Evolutionary conservation across 2,888 invertebrate genomes (phyloP).

Genomic region (Tetropium fuscum): DNA sequence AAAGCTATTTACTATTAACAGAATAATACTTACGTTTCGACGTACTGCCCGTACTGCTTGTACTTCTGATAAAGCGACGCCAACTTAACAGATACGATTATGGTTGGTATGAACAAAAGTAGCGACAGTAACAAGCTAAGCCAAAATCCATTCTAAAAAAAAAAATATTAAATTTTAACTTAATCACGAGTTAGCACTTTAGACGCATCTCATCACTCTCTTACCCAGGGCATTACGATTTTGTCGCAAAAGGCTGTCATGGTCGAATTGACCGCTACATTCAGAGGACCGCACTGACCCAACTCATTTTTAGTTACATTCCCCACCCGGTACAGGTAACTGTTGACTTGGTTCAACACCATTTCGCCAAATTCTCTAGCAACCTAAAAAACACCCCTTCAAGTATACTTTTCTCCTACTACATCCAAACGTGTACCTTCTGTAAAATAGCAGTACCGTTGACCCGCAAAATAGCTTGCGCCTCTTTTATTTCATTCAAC

Average conservation of each 20-base stretch:
- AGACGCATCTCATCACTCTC: constrained; percentile 77
- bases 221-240: constrained; percentile 87
- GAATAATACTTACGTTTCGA: constrained; percentile 81
- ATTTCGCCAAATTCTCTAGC: constrained; percentile 75
- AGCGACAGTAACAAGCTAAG: constrained; percentile 87
- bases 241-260: constrained; percentile 83
- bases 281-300: constrained; percentile 86
- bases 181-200: constrained; percentile 69
- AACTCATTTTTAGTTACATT: constrained; percentile 71
- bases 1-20: too few relatives aligned
- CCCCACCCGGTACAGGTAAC: constrained; percentile 76
- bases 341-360: constrained; percentile 74
- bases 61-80: constrained; percentile 89
- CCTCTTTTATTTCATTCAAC: constrained; percentile 75
- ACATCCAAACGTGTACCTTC: constrained; percentile 65
- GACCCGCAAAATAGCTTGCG: constrained; percentile 77
- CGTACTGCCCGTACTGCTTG: constrained; percentile 83
- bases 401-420: constrained; percentile 65
- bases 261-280: constrained; percentile 82
- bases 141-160: constrained; percentile 92
- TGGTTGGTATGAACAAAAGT: constrained; percentile 84
- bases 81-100: constrained; percentile 83
- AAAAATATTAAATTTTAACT: too few relatives aligned
- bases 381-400: constrained; percentile 74
- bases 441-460: constrained; percentile 76